Evolutionary conservation across 2,888 invertebrate genomes (phyloP).

Genomic region (Liposcelis brunnea): DNA sequence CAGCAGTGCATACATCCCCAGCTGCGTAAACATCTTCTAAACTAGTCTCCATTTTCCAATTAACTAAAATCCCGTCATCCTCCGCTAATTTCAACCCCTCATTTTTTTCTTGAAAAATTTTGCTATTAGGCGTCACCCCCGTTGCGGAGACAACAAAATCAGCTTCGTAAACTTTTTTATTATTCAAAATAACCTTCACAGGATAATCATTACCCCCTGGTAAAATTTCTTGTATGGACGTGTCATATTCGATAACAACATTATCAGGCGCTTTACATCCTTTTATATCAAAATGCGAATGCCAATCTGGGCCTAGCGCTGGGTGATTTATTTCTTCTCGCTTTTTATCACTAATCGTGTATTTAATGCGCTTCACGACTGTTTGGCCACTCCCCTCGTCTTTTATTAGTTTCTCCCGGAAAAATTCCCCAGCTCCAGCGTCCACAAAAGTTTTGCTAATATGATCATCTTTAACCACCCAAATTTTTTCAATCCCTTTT

Average conservation of each 20-base stretch:
- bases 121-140: conserved; percentile 61
- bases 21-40: conserved; percentile 72
- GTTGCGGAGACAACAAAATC: conserved; percentile 93
- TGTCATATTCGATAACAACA: not conserved
- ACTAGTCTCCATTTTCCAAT: conserved; percentile 72
- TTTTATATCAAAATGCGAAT: conserved; percentile 43
- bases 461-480: conserved; percentile 86
- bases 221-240: conserved; percentile 2
- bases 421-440: conserved; percentile 88
- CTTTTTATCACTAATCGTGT: conserved; percentile 34
- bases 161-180: conserved; percentile 52
- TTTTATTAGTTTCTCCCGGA: conserved; percentile 37
- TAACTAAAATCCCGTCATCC: conserved; percentile 74
- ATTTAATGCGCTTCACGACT: conserved; percentile 45
- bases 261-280: conserved; percentile 26
- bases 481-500: conserved; percentile 65
- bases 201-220: conserved; percentile 36
- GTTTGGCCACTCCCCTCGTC: conserved; percentile 15
- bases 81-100: conserved; percentile 29
- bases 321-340: conserved; percentile 34
- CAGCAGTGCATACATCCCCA: conserved; percentile 82
- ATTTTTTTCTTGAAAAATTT: conserved; percentile 33
- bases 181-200: conserved; percentile 53
- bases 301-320: conserved; percentile 97
- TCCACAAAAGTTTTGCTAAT: conserved; percentile 92